Percentiles rank a stretch among this genome's conserved stretches.
Evolutionary conservation across 2,888 invertebrate genomes (phyloP).

Genomic region (Ochlodes sylvanus): DNA sequence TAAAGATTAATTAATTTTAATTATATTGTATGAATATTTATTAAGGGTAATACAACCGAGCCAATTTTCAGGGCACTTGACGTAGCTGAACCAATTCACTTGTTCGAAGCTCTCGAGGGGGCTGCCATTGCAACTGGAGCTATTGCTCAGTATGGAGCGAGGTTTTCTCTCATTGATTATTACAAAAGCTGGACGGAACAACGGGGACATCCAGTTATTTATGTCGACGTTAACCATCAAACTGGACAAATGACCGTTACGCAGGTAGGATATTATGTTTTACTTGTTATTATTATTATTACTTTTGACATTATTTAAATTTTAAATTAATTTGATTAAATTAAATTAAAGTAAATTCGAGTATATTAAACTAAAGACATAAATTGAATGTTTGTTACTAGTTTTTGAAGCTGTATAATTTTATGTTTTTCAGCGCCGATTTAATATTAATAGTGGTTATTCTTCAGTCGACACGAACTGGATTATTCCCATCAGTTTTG

Average conservation of each 20-base stretch:
- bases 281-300: too few relatives aligned
- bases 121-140: conserved; percentile 56
- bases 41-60: background rate
- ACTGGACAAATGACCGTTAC: conserved; percentile 68
- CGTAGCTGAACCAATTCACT: conserved; percentile 74
- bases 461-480: conserved; percentile 60
- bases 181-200: conserved; percentile 83
- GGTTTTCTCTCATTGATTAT: conserved; percentile 70
- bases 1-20: too few relatives aligned
- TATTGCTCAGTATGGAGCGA: conserved; percentile 61
- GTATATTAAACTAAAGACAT: too few relatives aligned
- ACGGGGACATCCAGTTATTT: conserved; percentile 85
- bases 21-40: too few relatives aligned
- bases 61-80: conserved; percentile 58
- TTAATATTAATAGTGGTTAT: conserved; percentile 73
- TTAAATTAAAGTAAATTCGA: too few relatives aligned
- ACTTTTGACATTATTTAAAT: too few relatives aligned
- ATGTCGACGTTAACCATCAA: conserved; percentile 76
- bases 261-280: conserved; percentile 61
- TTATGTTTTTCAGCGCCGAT: conserved; percentile 69
- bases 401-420: background rate
- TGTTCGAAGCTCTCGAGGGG: conserved; percentile 77
- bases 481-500: conserved; percentile 73
- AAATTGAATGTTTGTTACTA: too few relatives aligned
- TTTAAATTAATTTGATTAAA: too few relatives aligned